Conservation (phyloP, 2,113 vertebrate species). For the Onychostoma macrolepis region DNA sequence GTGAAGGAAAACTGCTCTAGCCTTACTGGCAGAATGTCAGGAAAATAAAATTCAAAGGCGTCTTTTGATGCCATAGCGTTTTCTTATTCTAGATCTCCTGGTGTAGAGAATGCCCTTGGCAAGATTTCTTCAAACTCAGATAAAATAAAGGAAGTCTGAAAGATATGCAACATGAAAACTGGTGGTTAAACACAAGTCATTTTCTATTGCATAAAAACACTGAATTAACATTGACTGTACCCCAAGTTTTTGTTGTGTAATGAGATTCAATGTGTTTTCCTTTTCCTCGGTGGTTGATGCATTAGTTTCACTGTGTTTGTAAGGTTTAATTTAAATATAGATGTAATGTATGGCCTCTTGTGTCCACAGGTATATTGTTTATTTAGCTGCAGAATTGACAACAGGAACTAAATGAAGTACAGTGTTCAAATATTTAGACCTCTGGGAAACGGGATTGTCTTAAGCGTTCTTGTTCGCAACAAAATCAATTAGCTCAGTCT, state of each 20-base stretch:
- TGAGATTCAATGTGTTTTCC: neutral
- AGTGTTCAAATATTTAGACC: neutral
- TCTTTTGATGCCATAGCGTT: slow-evolving; percentile 8
- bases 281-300: neutral
- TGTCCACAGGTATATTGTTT: neutral
- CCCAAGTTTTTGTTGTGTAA: neutral
- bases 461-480: neutral
- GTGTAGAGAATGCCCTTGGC: slow-evolving; percentile 17
- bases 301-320: neutral
- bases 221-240: slow-evolving; percentile 13
- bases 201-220: neutral
- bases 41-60: slow-evolving; percentile 7
- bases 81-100: slow-evolving; percentile 24
- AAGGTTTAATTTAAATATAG: neutral
- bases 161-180: slow-evolving; percentile 5
- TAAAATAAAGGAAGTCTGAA: slow-evolving; percentile 11
- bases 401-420: neutral
- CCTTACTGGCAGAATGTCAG: neutral
- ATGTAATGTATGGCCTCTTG: neutral
- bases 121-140: neutral
- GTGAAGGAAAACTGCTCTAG: neutral
- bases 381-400: neutral
- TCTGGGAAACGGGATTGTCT: neutral
- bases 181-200: slow-evolving; percentile 4
- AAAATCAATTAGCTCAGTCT: slow-evolving; percentile 26